Percentiles rank a stretch among this genome's conserved stretches.
phyloP scores from a whole-genome alignment of 1,140 invertebrate genomes.

The Bacillus rossius region DNA sequence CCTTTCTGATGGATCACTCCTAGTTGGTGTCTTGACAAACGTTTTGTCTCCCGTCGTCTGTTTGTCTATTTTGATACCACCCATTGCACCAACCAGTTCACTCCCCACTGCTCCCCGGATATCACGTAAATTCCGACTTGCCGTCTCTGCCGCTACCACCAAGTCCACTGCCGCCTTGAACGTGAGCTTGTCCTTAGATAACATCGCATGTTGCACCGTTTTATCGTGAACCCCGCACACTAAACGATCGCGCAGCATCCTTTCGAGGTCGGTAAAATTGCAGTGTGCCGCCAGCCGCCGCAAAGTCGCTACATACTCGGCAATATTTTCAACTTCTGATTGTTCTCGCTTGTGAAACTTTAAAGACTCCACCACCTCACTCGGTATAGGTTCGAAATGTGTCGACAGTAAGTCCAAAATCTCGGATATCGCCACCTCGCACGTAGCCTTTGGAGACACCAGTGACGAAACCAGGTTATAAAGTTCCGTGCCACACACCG shows the following conservation, averaged over 20 bases:
- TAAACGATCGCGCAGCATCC: conserved; percentile 21
- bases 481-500: too few species aligned
- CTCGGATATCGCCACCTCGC: too few species aligned
- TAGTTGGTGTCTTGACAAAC: too few species aligned
- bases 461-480: too few species aligned
- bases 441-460: too few species aligned
- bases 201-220: conserved; percentile 7
- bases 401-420: too few species aligned
- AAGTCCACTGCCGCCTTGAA: not conserved
- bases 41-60: too few species aligned
- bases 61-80: too few species aligned
- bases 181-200: not conserved
- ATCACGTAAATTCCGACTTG: not conserved
- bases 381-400: not conserved
- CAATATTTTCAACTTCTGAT: conserved; percentile 11
- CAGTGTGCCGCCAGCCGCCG: conserved; percentile 20
- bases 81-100: not conserved
- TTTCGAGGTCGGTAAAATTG: conserved; percentile 22
- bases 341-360: conserved; percentile 23
- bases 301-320: conserved; percentile 23
- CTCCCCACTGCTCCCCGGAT: not conserved
- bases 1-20: too few species aligned
- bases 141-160: not conserved
- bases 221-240: conserved; percentile 17
- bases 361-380: not conserved